Base-by-base conservation (phyloP, 2,797 vertebrate species). In the Lindbergichthys nudifrons region DNA sequence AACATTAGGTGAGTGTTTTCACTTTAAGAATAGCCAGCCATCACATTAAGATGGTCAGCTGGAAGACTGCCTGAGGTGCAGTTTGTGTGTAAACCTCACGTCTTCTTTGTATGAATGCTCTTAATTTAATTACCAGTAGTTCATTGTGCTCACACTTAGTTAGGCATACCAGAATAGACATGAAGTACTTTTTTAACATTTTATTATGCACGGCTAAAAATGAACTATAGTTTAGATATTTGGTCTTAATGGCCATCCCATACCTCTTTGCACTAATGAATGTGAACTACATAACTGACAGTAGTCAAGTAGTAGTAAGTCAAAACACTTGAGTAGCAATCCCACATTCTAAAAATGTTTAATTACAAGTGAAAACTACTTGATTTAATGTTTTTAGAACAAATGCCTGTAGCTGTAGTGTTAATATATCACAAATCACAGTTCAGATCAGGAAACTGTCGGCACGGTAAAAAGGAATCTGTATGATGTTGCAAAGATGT, bases 1-100 rank as follows among this genome's bases (percentile, higher is more conserved):
- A 8, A 53, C 96, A 82, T 90, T 99, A 73, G 95, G 96, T 97
- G 86, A 88, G 83, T 71, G 36, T 36, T 10, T 48, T n/a, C 53
- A 19, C 9, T 59, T 6, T 36, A 13, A 19, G 45, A 7, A 32
- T 13, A 39, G 2, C 30, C n/a, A 30, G 18, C 14, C 11, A 1
- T 56, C 14, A 19, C 12, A 13, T 64, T 12, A 18, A 45, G 9
- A n/a, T 53, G 4, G 39, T 51, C 5, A 12, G 7, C 18, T 45
- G 3, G 15, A 41, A 43, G 8, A 47, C 42, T 18, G 26, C 9
- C 11, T 63, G 0, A 9, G 10, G 6, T 23, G 10, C 43, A 7
- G 14, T 32, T 19, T 60, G 15, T 69, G 23, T 45, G 5, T 6
- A 59, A 2, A 42, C 8, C 13, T n/a, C 16, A 42, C 32, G 8